Percentiles rank a stretch among this genome's conserved stretches.
Conservation (phyloP, 2,113 vertebrate species). For the Eonycteris spelaea region DNA sequence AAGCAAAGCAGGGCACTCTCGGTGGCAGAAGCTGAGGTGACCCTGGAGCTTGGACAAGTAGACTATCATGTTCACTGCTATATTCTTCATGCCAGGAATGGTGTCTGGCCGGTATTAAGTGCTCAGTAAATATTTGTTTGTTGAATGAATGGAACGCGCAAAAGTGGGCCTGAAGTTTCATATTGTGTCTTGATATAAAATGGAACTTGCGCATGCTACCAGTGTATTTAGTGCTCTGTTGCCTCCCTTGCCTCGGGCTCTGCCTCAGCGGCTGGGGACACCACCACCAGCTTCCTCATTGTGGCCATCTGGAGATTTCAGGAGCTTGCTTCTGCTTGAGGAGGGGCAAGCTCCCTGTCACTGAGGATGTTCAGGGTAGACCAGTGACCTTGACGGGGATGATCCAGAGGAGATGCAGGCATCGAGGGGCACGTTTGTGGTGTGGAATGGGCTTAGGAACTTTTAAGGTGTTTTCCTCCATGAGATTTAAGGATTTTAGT, state of each 20-base stretch:
- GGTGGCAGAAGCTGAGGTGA: background rate
- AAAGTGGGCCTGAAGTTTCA: background rate
- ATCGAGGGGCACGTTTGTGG: accelerated
- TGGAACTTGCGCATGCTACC: background rate
- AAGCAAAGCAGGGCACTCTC: background rate
- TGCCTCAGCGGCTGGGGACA: background rate
- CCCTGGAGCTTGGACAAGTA: background rate
- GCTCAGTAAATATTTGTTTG: no score
- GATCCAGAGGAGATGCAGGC: no score
- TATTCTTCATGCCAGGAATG: no score
- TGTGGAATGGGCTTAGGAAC: background rate
- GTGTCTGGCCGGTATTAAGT: no score
- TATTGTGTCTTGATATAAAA: background rate
- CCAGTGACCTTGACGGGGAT: background rate
- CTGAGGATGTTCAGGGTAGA: background rate
- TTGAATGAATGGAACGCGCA: background rate
- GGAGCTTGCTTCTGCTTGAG: background rate
- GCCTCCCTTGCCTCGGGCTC: background rate
- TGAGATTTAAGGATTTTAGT: background rate
- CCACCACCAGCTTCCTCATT: background rate
- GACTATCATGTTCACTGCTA: no score
- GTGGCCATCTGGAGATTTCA: background rate
- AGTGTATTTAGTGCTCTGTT: background rate
- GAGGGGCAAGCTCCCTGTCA: background rate
- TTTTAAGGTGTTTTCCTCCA: background rate